Percentiles rank a stretch among this genome's conserved stretches.
Evolutionary conservation across 2,888 invertebrate genomes (phyloP).

Genomic region (Cerastoderma edule): DNA sequence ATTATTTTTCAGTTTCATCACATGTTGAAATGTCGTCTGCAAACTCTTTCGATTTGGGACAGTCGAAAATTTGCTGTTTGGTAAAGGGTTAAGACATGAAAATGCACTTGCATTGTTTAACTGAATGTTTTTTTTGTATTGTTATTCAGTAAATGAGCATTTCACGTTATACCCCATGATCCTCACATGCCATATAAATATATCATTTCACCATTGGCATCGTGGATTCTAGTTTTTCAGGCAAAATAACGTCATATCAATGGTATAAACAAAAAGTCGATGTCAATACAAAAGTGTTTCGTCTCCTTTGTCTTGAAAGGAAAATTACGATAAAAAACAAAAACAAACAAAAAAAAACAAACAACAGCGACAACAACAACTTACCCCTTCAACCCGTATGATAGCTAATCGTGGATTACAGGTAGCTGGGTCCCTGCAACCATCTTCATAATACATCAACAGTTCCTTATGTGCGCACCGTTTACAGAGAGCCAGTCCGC

Average conservation of each 20-base stretch:
- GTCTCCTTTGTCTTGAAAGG: background rate
- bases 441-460: slow-evolving; percentile 23
- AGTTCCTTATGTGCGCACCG: slow-evolving; percentile 45
- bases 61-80: too few relatives aligned
- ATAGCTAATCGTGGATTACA: slow-evolving; percentile 22
- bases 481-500: slow-evolving; percentile 50
- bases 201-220: background rate
- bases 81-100: too few relatives aligned
- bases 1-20: too few relatives aligned
- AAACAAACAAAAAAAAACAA: background rate
- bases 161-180: too few relatives aligned
- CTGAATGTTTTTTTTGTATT: too few relatives aligned
- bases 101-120: too few relatives aligned
- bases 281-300: background rate
- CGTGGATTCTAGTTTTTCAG: background rate
- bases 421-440: background rate
- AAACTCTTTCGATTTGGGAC: too few relatives aligned
- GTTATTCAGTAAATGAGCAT: too few relatives aligned
- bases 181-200: background rate
- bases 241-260: background rate
- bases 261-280: background rate
- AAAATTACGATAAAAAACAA: background rate
- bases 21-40: too few relatives aligned
- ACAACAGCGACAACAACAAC: background rate
- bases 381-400: slow-evolving; percentile 27